Evolutionary conservation across 2,797 vertebrate genomes (phyloP).

Genomic region (Mionectes olivaceus): DNA sequence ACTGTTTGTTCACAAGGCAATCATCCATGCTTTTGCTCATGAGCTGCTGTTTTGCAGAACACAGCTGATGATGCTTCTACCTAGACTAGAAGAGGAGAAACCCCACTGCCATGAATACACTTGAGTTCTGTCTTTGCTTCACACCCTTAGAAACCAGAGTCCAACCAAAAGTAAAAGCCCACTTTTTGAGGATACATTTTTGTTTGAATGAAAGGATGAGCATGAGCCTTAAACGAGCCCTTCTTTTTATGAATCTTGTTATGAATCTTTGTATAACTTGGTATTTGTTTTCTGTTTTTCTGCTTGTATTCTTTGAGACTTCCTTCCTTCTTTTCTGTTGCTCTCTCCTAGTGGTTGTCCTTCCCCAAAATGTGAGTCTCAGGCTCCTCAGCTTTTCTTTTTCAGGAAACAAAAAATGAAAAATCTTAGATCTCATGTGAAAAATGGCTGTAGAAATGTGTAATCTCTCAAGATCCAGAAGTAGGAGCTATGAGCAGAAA

Average conservation of each 20-base stretch:
- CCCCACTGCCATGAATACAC: not conserved
- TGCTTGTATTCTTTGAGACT: not conserved
- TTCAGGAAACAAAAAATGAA: not conserved
- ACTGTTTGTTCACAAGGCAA: not conserved
- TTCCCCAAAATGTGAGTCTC: not conserved
- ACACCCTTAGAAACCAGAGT: not conserved
- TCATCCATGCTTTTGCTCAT: not conserved
- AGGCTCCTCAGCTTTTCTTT: not conserved
- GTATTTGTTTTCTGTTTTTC: not conserved
- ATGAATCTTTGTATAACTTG: not conserved
- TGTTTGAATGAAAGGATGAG: not conserved
- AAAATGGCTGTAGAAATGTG: accelerated
- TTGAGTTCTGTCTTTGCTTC: not conserved
- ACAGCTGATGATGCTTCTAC: not conserved
- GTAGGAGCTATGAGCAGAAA: not conserved
- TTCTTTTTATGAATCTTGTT: not conserved
- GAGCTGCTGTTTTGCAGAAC: not conserved
- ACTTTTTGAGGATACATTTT: not conserved
- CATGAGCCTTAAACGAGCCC: not conserved
- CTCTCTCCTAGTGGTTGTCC: not conserved
- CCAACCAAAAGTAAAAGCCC: not conserved
- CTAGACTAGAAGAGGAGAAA: not conserved
- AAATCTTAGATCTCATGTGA: not conserved
- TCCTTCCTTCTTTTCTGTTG: not conserved
- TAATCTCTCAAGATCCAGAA: not conserved